Conservation (phyloP, 2,888 invertebrate species). For the Mesorhabditis belari region DNA sequence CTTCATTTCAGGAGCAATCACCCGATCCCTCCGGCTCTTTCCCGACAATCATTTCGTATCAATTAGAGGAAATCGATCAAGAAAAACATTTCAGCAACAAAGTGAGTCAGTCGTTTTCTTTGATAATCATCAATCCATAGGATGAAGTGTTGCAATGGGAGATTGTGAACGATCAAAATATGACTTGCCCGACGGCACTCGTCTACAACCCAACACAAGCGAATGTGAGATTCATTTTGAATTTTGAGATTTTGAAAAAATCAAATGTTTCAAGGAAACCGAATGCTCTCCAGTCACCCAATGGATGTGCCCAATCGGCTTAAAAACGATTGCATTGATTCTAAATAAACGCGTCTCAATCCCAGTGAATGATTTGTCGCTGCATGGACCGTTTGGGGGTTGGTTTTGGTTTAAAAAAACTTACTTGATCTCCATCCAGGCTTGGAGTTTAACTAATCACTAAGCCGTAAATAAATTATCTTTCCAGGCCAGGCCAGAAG, state of each 20-base stretch:
- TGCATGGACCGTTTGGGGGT: neutral
- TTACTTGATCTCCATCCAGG: no score
- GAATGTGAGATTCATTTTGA: no score
- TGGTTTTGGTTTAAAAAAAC: neutral
- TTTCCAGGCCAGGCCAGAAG: no score
- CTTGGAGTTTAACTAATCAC: no score
- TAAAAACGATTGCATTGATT: neutral
- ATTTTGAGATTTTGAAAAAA: no score
- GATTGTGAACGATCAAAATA: constrained; percentile 17
- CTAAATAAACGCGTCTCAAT: neutral
- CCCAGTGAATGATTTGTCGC: neutral
- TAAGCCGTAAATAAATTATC: no score
- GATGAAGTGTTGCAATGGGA: constrained; percentile 27
- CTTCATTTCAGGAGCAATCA: no score
- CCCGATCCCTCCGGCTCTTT: no score
- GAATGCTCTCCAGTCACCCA: neutral
- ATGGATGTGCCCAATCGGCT: neutral
- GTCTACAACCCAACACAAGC: constrained; percentile 29
- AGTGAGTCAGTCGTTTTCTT: neutral
- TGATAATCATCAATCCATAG: constrained; percentile 9
- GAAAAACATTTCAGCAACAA: constrained; percentile 5
- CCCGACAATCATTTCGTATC: no score
- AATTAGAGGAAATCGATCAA: constrained; percentile 6
- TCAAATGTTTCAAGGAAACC: no score
- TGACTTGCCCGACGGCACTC: constrained; percentile 17